phyloP scores from a whole-genome alignment of 2,888 invertebrate species.

The Pseudococcus longispinus region DNA sequence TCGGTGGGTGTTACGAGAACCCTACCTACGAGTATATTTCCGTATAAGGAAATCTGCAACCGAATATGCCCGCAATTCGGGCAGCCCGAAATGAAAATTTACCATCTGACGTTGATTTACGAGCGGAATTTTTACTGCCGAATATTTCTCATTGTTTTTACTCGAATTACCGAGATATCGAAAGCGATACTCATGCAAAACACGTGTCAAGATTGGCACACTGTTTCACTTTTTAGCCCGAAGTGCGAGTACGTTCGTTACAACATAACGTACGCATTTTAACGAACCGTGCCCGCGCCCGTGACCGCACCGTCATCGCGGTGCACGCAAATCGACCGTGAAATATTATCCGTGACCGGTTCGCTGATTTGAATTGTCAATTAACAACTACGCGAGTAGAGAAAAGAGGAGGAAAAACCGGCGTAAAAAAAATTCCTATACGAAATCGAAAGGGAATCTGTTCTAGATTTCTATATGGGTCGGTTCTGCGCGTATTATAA shows the following conservation, averaged over 20 bases:
- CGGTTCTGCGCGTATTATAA: neutral
- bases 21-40: neutral
- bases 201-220: constrained; percentile 17
- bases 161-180: neutral
- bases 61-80: neutral
- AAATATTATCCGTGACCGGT: constrained; percentile 55
- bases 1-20: neutral
- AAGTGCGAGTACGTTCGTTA: neutral
- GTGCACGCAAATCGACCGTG: constrained; percentile 42
- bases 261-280: neutral
- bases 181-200: neutral
- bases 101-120: neutral
- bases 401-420: neutral
- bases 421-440: neutral
- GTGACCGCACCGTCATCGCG: neutral
- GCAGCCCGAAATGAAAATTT: neutral
- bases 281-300: neutral
- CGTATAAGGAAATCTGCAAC: neutral
- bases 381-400: neutral
- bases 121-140: neutral
- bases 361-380: constrained; percentile 39
- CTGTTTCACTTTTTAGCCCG: neutral
- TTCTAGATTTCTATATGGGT: constrained; percentile 18
- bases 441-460: constrained; percentile 3
- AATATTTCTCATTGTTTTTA: neutral